Conservation (phyloP, 2,888 invertebrate species). For the Drosophila gaucha region DNA sequence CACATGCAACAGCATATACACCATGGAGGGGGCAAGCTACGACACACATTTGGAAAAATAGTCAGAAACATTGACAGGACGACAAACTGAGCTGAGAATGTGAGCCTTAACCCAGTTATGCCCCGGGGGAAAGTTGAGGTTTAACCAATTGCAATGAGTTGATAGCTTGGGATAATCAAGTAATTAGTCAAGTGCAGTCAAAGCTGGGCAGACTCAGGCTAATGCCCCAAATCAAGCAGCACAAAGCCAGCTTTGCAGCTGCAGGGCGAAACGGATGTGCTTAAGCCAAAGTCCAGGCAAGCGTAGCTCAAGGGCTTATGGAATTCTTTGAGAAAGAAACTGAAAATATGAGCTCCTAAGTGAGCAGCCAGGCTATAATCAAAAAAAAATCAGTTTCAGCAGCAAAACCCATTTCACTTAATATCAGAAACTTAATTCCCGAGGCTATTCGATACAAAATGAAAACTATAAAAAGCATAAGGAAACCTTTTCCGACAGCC, state of each 20-base stretch:
- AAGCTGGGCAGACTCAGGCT: background rate
- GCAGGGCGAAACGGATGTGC: background rate
- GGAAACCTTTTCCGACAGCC: background rate
- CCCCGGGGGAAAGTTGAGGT: background rate
- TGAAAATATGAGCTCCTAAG: background rate
- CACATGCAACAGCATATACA: slow-evolving; percentile 27
- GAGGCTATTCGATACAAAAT: background rate
- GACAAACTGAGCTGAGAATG: slow-evolving; percentile 1
- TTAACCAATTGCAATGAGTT: background rate
- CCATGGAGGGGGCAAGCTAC: background rate
- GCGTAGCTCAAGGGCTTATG: background rate
- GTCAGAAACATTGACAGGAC: slow-evolving; percentile 27
- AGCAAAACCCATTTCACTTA: slow-evolving; percentile 13
- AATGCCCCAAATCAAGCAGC: background rate
- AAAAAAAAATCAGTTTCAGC: slow-evolving; percentile 16
- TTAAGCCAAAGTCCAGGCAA: background rate
- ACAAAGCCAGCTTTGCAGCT: background rate
- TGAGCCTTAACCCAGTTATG: slow-evolving; percentile 2
- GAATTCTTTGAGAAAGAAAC: background rate
- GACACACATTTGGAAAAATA: slow-evolving; percentile 13
- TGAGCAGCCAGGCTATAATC: background rate
- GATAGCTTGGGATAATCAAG: slow-evolving; percentile 15
- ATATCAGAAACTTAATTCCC: background rate
- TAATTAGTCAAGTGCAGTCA: slow-evolving; percentile 14
- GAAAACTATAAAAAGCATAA: background rate